Evolutionary conservation across 2,113 vertebrate genomes (phyloP).

Genomic region (Pterocles gutturalis): DNA sequence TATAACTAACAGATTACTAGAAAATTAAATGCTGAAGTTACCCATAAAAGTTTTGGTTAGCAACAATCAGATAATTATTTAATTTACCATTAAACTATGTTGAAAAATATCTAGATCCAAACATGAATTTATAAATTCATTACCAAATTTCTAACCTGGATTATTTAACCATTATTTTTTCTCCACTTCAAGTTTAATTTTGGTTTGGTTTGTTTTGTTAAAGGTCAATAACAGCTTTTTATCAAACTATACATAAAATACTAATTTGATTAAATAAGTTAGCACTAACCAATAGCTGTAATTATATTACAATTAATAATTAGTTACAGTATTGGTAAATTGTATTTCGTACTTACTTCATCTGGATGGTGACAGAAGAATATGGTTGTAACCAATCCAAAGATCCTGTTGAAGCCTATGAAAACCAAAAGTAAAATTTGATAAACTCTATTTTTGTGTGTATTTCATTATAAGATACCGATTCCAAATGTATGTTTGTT

Average conservation of each 20-base stretch:
- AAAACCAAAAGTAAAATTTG: neutral
- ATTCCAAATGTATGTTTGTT: neutral
- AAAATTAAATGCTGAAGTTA: neutral
- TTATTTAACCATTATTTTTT: neutral
- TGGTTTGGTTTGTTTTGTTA: neutral
- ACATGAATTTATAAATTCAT: neutral
- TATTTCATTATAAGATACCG: neutral
- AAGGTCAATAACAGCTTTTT: neutral
- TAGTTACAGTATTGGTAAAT: neutral
- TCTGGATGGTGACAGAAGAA: neutral
- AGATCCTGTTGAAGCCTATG: neutral
- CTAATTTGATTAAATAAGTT: neutral
- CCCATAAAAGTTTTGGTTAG: neutral
- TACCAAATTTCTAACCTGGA: neutral
- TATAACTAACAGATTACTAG: neutral
- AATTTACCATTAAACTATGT: neutral
- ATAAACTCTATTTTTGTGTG: neutral
- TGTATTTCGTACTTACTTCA: neutral
- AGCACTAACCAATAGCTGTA: neutral
- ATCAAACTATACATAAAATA: neutral
- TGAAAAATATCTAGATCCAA: neutral
- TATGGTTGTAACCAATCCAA: neutral
- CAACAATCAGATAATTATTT: neutral
- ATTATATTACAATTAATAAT: neutral
- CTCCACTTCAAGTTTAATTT: neutral